Base-by-base conservation (phyloP, 1,140 invertebrate species). In the Centruroides vittatus region DNA sequence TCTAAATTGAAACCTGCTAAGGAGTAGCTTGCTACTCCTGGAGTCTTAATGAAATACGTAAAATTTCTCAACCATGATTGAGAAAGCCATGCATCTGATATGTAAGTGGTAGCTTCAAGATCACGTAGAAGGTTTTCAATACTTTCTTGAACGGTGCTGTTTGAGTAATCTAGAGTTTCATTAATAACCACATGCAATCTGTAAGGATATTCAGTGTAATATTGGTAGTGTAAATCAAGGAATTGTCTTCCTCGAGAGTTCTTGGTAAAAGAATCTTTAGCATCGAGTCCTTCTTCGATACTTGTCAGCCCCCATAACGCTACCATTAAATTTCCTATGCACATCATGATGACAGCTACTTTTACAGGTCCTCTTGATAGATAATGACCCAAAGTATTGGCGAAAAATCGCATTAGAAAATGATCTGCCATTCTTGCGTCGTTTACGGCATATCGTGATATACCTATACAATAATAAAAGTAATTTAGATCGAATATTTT, bases 241-340 rank as follows among this genome's bases (percentile, higher is more conserved):
- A 91, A 93, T 61, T 82, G 81, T n/a, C 91, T 85, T 5, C 89
- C 91, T 69, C 93, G 93, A 0, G 89, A 93, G 73, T 92, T 88
- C 36, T 85, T 83, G 71, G 86, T 83, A 3, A 89, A 89, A 2
- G 93, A 75, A 69, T 89, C 89, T 36, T 86, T 79, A 61, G 89
- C 76, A 67, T 93, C 88, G 8, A 95, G 75, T 1, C 92, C 93
- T 78, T 95, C 92, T 72, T 92, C 82, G 41, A 96, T 83, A 63
- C 84, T 84, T 0, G 85, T 89, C 0, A 91, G 80, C 1, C 93
- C 92, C 73, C 90, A 94, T 53, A 89, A 80, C 1, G 90, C 89
- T 3, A 90, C 85, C 1, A 79, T 80, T 3, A 95, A 70, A 69
- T 96, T 97, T 0, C 81, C 74, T 4, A 82, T 75, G 73, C 95